A percentile compares a stretch with the other conserved stretches of the same genome.
phyloP scores from a whole-genome alignment of 2,797 vertebrate species.

The Falco columbarius region DNA sequence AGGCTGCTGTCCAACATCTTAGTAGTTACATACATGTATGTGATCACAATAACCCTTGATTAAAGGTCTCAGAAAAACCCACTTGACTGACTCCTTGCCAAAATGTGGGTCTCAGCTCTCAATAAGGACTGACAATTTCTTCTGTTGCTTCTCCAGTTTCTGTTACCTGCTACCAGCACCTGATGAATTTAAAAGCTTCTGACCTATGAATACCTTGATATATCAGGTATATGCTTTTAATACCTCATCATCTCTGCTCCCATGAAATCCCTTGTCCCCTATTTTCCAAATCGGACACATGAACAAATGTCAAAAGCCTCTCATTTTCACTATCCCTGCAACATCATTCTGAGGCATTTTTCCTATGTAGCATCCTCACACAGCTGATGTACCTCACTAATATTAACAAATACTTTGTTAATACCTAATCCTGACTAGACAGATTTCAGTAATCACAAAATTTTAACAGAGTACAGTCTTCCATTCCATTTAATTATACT shows the following conservation, averaged over 20 bases:
- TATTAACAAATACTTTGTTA: background rate
- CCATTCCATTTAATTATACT: background rate
- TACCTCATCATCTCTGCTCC: background rate
- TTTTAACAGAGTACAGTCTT: background rate
- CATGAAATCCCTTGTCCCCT: background rate
- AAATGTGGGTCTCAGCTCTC: background rate
- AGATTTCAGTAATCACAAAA: background rate
- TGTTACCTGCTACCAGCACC: background rate
- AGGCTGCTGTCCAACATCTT: background rate
- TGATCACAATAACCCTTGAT: background rate
- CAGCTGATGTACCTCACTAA: background rate
- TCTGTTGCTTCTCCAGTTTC: background rate
- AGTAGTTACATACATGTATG: background rate
- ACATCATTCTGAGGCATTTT: background rate
- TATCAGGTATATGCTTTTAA: background rate
- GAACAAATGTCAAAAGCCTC: background rate
- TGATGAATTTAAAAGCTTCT: background rate
- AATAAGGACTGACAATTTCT: background rate
- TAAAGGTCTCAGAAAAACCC: background rate
- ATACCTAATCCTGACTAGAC: background rate
- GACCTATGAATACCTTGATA: background rate
- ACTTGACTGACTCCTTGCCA: background rate
- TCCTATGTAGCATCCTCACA: background rate
- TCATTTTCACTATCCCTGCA: background rate
- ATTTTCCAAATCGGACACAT: background rate